Conservation (phyloP, 2,888 invertebrate genomes). For the Leucoma salicis region DNA sequence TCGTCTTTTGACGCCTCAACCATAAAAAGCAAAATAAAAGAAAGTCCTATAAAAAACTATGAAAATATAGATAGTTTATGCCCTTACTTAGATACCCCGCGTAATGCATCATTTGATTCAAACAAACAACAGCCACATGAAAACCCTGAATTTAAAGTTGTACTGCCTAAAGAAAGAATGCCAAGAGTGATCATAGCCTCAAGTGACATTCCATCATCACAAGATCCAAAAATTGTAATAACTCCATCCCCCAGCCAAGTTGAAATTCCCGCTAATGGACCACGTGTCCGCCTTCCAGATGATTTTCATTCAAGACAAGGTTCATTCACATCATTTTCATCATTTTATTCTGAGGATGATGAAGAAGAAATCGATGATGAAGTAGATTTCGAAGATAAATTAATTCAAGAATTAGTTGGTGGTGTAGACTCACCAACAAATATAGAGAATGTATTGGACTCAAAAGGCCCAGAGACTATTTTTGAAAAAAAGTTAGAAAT, state of each 20-base stretch:
- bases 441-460: conserved; percentile 58
- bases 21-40: conserved; percentile 48
- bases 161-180: conserved; percentile 49
- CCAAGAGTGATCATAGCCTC: conserved; percentile 80
- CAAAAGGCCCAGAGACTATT: conserved; percentile 69
- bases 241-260: conserved; percentile 76
- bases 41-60: conserved; percentile 46
- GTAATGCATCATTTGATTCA: conserved; percentile 42
- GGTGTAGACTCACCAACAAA: conserved; percentile 69
- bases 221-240: conserved; percentile 84
- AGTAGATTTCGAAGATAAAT: conserved; percentile 56
- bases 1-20: conserved; percentile 61
- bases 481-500: conserved; percentile 70
- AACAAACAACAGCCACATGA: conserved; percentile 38
- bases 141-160: conserved; percentile 31
- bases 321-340: conserved; percentile 64
- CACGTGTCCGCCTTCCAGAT: conserved; percentile 76
- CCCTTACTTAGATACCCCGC: conserved; percentile 31
- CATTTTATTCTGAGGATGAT: conserved; percentile 64
- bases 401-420: conserved; percentile 71
- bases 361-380: conserved; percentile 53
- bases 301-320: conserved; percentile 66
- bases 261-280: conserved; percentile 62
- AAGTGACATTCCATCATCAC: conserved; percentile 66
- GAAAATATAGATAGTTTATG: conserved; percentile 64